Evolutionary conservation across 2,888 invertebrate species (phyloP), one percentile per base, ranked within the genome.

Genomic region (Amblyjoppa proteus): DNA sequence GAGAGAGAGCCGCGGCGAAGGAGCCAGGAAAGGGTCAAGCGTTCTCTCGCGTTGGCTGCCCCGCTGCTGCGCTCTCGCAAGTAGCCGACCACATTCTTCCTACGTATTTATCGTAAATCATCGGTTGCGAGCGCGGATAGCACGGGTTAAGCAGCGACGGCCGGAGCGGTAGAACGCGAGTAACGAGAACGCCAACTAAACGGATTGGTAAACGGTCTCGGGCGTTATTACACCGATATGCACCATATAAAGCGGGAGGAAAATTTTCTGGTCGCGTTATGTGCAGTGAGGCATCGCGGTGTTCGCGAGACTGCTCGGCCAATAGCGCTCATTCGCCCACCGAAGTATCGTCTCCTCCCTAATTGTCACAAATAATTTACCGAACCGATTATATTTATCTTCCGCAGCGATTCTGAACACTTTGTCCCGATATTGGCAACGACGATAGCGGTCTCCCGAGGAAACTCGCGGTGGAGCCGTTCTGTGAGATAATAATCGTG

Each of bases 51-150:
- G 58, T 51, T 20, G 71, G 73, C 84, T 61, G 71, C 76, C 58
- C 75, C 56, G 66, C 79, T 58, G 41, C 53, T 68, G 25, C 61
- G 71, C 69, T 45, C 77, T 81, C 77, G 73, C 81, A 73, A 84
- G 81, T 84, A 84, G 81, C 84, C 84, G 81, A 81, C 81, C 84
- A 84, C 84, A 84, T 84, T 84, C 84, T 77, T 84, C 84, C 84
- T 84, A 84, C 84, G 81, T 84, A 84, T 84, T 84, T 84, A 84
- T 84, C 84, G 84, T 84, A 84, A 84, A 84, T 84, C 84, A 84
- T 81, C 81, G 81, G 84, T 84, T 84, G 73, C 69, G 84, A 73
- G 73, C 84, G 75, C 69, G 77, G 81, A 56, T 81, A 84, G 73
- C 58, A 77, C 71, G 71, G 76, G 76, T 77, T 77, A 77, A 77